Evolutionary conservation across 2,797 vertebrate species (phyloP), one percentile per base, ranked within the genome.

Genomic region (Acanthopagrus latus): DNA sequence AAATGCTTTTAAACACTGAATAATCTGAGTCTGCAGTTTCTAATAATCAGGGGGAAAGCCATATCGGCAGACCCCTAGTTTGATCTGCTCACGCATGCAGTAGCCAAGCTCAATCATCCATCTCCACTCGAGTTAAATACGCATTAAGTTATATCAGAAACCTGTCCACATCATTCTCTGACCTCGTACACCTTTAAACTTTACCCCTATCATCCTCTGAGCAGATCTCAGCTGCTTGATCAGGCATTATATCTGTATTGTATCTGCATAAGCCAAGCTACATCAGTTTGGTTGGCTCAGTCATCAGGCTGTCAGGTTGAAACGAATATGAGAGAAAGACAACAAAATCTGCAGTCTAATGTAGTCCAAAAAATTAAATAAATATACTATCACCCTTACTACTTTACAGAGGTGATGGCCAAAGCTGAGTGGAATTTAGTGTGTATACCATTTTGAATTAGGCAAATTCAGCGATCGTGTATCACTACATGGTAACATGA

Each of bases 401-500:
- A 7, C 29, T 33, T 33, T 33, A 33, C 12, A 68, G 3, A 16
- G 21, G 14, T 46, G 44, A 73, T 23, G 33, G 20, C 46, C 11
- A 16, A 12, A 13, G 27, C 29, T 33, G n/a, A n/a, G 43, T 14
- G 4, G 10, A n/a, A 16, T 72, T 43, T 54, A 17, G 13, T 56
- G 47, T 73, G 60, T 66, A 2, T 47, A 14, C 3, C 16, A 62
- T 12, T 58, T 2, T 0, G 6, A 70, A 50, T 73, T 16, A 57
- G 12, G 10, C n/a, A n/a, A 43, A 52, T 33, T 68, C 25, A 64
- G 46, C 18, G 23, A 29, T 52, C 43, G 44, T 44, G 10, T 18
- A 33, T 63, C 7, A 4, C 46, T 66, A 51, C 20, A 64, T 60
- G 7, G 33, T 23, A 71, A 71, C 76, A 80, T 66, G 46, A 80